These are phyloP conservation scores for Sebastiscus tertius DNA, from an alignment of 2,797 vertebrate genomes.

Conservation along the genomic window DNA sequence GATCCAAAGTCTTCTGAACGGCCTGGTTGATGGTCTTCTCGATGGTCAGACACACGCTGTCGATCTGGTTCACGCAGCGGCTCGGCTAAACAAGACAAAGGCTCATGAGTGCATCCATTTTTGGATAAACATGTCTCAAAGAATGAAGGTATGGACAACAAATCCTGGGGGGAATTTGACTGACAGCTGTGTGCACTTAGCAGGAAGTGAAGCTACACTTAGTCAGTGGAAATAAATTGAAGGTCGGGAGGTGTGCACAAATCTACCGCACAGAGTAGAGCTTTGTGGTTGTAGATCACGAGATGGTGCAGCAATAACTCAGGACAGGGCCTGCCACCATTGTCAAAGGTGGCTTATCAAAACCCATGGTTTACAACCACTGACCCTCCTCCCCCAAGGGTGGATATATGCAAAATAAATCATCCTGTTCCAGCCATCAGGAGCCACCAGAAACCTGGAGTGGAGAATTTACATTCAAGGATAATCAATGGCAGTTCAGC, in stretches of 20 bases:
- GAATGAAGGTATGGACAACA: background rate
- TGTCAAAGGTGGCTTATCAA: slow-evolving; percentile 50
- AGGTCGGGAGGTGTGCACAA: slow-evolving; percentile 39
- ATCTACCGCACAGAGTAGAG: slow-evolving; percentile 28
- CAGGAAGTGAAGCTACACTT: slow-evolving; percentile 37
- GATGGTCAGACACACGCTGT: slow-evolving; percentile 83
- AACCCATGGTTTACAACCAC: slow-evolving; percentile 50
- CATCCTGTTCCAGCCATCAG: slow-evolving; percentile 23
- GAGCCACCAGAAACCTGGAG: slow-evolving; percentile 8
- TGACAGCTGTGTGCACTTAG: slow-evolving; percentile 40
- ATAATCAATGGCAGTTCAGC: slow-evolving; percentile 31
- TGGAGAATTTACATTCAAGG: slow-evolving; percentile 42
- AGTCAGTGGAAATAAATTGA: slow-evolving; percentile 53
- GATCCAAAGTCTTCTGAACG: slow-evolving; percentile 85
- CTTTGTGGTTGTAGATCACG: slow-evolving; percentile 58
- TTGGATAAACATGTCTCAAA: slow-evolving; percentile 2
- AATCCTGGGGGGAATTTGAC: slow-evolving; percentile 36
- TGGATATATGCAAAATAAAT: slow-evolving; percentile 44
- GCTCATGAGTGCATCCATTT: background rate
- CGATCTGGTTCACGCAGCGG: slow-evolving; percentile 87
- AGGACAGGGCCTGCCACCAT: slow-evolving; percentile 22
- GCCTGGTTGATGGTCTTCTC: slow-evolving; percentile 89
- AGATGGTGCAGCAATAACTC: slow-evolving; percentile 53
- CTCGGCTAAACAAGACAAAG: slow-evolving; percentile 73
- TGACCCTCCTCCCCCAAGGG: background rate